Evolutionary conservation across 2,113 vertebrate species (phyloP).

Genomic region (Catharus fuscescens): DNA sequence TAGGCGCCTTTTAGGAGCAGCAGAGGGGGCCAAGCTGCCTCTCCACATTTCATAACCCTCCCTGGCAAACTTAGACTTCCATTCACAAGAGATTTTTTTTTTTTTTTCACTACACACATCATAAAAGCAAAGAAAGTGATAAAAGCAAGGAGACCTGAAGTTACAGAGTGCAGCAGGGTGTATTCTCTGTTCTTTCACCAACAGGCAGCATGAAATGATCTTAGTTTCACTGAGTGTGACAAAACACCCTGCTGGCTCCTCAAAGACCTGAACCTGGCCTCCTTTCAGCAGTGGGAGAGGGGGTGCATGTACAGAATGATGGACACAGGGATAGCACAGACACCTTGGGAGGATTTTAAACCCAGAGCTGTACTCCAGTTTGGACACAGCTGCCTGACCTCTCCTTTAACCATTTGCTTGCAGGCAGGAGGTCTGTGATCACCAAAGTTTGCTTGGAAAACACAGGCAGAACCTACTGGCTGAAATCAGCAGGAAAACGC

Average conservation of each 20-base stretch:
- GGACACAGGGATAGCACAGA: neutral
- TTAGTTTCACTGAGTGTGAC: neutral
- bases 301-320: neutral
- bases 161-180: neutral
- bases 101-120: neutral
- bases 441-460: neutral
- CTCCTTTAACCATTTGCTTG: neutral
- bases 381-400: neutral
- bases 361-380: neutral
- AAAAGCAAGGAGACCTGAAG: constrained; percentile 29
- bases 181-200: neutral
- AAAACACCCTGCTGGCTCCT: neutral
- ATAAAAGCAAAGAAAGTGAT: constrained; percentile 4
- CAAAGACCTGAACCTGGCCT: neutral
- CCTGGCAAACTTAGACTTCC: neutral
- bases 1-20: neutral
- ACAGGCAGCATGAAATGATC: neutral
- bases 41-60: neutral
- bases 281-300: neutral
- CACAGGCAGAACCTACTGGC: neutral
- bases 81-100: neutral
- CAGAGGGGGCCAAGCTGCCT: neutral
- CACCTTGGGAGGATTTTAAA: neutral
- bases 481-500: neutral
- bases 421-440: neutral